Percentiles rank a stretch among this genome's conserved stretches.
phyloP scores from a whole-genome alignment of 2,797 vertebrate species.

The Hirundo rustica region DNA sequence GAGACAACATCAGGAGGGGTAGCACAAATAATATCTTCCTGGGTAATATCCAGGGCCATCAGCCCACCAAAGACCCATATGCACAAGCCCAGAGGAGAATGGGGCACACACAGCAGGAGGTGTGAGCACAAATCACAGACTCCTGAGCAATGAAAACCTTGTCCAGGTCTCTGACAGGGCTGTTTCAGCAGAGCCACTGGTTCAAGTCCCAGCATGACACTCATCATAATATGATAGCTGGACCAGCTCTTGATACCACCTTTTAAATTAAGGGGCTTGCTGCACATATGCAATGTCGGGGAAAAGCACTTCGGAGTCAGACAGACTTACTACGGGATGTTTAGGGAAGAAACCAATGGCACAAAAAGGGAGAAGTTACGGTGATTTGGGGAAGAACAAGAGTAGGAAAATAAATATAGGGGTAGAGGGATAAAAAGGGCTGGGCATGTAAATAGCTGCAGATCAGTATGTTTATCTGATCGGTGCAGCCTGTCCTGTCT shows the following conservation, averaged over 20 bases:
- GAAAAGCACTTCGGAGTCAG: background rate
- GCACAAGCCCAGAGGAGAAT: background rate
- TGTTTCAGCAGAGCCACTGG: background rate
- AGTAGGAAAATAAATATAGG: background rate
- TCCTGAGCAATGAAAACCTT: background rate
- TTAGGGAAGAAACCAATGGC: background rate
- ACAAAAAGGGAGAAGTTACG: background rate
- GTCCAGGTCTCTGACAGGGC: background rate
- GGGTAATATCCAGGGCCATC: background rate
- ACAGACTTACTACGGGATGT: background rate
- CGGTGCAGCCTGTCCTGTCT: background rate
- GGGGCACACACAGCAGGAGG: background rate
- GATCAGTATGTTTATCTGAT: background rate
- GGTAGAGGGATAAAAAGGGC: background rate
- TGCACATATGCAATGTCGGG: accelerated
- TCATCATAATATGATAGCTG: background rate
- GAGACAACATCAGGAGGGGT: background rate
- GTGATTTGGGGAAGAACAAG: background rate
- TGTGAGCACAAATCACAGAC: background rate
- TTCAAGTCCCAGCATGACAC: background rate
- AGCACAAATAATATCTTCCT: background rate
- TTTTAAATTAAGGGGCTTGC: background rate
- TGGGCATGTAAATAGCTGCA: background rate
- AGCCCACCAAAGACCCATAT: background rate
- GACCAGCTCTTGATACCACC: background rate